Evolutionary conservation across 2,888 invertebrate species (phyloP), one percentile per base, ranked within the genome.

Genomic region (Bhutanitis thaidina): DNA sequence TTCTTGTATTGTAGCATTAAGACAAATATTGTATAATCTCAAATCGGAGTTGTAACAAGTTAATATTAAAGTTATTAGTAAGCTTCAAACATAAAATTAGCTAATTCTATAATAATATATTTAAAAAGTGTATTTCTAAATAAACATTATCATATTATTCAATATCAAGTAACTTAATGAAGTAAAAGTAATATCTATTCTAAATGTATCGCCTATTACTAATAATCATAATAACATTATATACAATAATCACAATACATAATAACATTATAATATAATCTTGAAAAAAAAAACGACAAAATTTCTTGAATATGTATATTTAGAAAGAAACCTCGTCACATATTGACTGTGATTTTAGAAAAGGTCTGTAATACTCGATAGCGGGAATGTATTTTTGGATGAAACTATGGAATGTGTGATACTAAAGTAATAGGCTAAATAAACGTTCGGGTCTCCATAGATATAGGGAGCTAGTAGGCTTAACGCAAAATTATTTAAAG

Each of bases 361-460:
- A 45, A 16, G 43, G 47, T 34, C 30, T 48, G 48, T 36, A 44
- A 40, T 46, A 36, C 48, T 41, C 27, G 30, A 36, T 25, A 13
- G 30, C 15, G 3, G 49, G 53, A 39, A 52, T 53, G 52, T 62
- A 60, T 62, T 62, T 60, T 62, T 60, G 56, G 58, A 60, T 53
- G 34, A 36, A 36, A 34, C 9, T 5, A 15, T n/a, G 45, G 51
- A 51, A 20, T 41, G 51, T 51, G 51, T 51, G 51, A 51, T 51
- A 51, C 25, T 51, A 51, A 29, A 45, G 8, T 32, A 9, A n/a
- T 51, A 51, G 25, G 29, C 16, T 35, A 20, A 36, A 27, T 41
- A 27, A 27, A 27, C n/a, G n/a, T 7, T 5, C 7, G 1, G 27
- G 1, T 27, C 7, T 27, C 8, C 27, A 27, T 27, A 27, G 27